phyloP scores from a whole-genome alignment of 2,888 invertebrate genomes.

The Drosophila macrospina region DNA sequence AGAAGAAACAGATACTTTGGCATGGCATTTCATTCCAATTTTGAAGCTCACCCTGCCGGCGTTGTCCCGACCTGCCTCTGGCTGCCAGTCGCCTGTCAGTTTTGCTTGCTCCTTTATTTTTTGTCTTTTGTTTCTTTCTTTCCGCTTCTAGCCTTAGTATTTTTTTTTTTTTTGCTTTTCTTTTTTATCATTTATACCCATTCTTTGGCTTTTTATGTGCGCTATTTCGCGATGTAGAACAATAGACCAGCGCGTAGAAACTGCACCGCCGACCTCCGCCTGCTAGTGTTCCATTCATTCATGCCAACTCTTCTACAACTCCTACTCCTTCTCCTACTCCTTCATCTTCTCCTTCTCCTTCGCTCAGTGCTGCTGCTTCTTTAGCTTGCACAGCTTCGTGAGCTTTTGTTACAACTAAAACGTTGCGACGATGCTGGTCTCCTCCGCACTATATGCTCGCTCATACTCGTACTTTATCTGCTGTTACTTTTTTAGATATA shows the following conservation, averaged over 20 bases:
- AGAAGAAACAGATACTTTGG: constrained; percentile 46
- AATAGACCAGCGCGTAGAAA: constrained; percentile 60
- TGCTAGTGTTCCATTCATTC: constrained; percentile 31
- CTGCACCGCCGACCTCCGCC: constrained; percentile 6
- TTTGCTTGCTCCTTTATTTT: constrained; percentile 49
- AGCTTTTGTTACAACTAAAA: constrained; percentile 68
- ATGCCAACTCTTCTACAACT: constrained; percentile 27
- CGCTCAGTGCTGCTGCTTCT: constrained; percentile 13
- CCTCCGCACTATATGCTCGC: constrained; percentile 11
- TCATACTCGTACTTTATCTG: constrained; percentile 57
- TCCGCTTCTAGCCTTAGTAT: background rate
- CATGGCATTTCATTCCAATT: constrained; percentile 65
- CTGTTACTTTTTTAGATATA: constrained; percentile 32
- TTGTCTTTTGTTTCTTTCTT: constrained; percentile 19
- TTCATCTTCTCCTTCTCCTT: constrained; percentile 19
- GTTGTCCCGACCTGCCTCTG: constrained; percentile 28
- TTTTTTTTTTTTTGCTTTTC: constrained; percentile 5
- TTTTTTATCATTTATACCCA: constrained; percentile 76
- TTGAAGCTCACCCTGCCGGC: constrained; percentile 11
- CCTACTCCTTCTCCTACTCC: constrained; percentile 17
- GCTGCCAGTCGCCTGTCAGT: constrained; percentile 76
- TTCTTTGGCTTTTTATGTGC: constrained; percentile 78
- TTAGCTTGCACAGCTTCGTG: constrained; percentile 20
- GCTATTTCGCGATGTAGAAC: constrained; percentile 79
- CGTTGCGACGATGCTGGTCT: constrained; percentile 6